Evolutionary conservation across 2,888 invertebrate genomes (phyloP).

Genomic region (Agrochola litura): DNA sequence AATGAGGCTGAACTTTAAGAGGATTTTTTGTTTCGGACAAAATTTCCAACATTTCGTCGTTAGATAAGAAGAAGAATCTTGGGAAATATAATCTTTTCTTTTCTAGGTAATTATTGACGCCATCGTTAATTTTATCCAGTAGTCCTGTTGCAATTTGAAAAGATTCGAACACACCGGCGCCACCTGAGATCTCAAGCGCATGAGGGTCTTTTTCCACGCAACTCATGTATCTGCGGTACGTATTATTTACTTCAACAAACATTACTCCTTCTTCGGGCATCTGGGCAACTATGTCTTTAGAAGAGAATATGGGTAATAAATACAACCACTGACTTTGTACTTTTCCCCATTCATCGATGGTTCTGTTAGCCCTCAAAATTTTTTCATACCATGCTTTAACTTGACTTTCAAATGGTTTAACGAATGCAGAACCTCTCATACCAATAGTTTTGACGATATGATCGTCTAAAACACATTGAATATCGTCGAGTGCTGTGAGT

Average conservation of each 20-base stretch:
- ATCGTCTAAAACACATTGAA: slow-evolving; percentile 95
- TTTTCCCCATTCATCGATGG: slow-evolving; percentile 96
- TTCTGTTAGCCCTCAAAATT: slow-evolving; percentile 92
- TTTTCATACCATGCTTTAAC: slow-evolving; percentile 94
- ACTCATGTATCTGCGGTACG: slow-evolving; percentile 92
- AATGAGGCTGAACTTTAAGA: slow-evolving; percentile 95
- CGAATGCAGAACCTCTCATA: slow-evolving; percentile 96
- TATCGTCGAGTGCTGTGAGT: slow-evolving; percentile 93
- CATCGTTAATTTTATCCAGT: slow-evolving; percentile 95
- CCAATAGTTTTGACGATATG: slow-evolving; percentile 95
- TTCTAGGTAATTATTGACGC: slow-evolving; percentile 95
- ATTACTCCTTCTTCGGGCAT: slow-evolving; percentile 96
- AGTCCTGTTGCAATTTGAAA: slow-evolving; percentile 92
- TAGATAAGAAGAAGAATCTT: slow-evolving; percentile 97
- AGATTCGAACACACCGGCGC: slow-evolving; percentile 92
- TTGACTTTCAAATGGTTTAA: slow-evolving; percentile 94
- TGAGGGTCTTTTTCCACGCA: slow-evolving; percentile 91
- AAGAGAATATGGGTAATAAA: slow-evolving; percentile 96
- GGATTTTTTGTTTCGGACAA: slow-evolving; percentile 97
- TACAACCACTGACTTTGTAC: slow-evolving; percentile 97
- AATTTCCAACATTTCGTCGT: slow-evolving; percentile 97
- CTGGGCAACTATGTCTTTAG: slow-evolving; percentile 95
- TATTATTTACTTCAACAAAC: slow-evolving; percentile 93
- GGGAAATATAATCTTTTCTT: slow-evolving; percentile 96
- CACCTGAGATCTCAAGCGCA: slow-evolving; percentile 92